phyloP scores from a whole-genome alignment of 2,797 vertebrate genomes.

The Labeo calbasu region DNA sequence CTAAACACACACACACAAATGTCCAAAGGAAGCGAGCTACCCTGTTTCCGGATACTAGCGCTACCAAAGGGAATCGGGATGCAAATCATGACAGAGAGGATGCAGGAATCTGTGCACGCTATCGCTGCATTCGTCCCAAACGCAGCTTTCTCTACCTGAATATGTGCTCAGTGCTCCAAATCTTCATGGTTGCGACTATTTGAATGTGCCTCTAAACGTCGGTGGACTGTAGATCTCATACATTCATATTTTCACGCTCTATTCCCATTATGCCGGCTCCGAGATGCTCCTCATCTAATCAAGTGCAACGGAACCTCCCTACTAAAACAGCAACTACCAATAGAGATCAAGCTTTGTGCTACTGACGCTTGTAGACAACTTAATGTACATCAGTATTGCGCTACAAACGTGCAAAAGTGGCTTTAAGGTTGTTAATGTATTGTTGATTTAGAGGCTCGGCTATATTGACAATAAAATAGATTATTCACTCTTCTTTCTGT shows the following conservation, averaged over 20 bases:
- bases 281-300: constrained; percentile 45
- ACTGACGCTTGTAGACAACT: constrained; percentile 4
- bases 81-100: constrained; percentile 23
- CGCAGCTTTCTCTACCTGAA: constrained; percentile 75
- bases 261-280: constrained; percentile 25
- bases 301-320: constrained; percentile 20
- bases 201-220: background rate
- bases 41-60: background rate
- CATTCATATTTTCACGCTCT: constrained; percentile 6
- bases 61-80: background rate
- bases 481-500: background rate
- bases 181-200: constrained; percentile 74
- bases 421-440: background rate
- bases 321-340: constrained; percentile 41
- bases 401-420: constrained; percentile 24
- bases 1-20: background rate
- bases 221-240: background rate
- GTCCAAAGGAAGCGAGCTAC: background rate
- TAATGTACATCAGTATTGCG: constrained; percentile 21
- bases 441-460: background rate
- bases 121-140: background rate
- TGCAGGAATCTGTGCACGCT: constrained; percentile 36
- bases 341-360: constrained; percentile 9
- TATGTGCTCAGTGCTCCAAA: constrained; percentile 85
- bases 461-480: background rate